Evolutionary conservation across 2,797 vertebrate species (phyloP).

Genomic region (Hybognathus amarus): DNA sequence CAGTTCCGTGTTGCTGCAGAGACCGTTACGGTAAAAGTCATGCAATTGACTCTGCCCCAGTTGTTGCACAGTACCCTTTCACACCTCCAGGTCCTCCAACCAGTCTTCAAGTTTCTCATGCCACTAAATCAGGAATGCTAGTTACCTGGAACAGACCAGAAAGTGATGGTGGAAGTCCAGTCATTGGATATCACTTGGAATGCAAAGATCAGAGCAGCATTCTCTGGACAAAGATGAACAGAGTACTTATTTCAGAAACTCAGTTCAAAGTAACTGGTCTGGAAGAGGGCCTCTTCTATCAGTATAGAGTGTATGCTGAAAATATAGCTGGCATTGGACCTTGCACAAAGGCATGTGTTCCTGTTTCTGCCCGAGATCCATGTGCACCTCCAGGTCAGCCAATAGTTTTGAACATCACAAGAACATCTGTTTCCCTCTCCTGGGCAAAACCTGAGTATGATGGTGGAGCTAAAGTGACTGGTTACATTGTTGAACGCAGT

Average conservation of each 20-base stretch:
- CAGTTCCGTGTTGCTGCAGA: slow-evolving; percentile 94
- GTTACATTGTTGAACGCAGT: slow-evolving; percentile 92
- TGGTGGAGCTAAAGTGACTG: slow-evolving; percentile 95
- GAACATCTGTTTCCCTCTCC: slow-evolving; percentile 89
- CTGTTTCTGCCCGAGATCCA: slow-evolving; percentile 91
- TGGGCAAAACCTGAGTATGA: slow-evolving; percentile 96
- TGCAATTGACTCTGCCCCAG: slow-evolving; percentile 82
- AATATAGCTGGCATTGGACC: slow-evolving; percentile 93
- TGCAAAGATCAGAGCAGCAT: slow-evolving; percentile 96
- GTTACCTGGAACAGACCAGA: slow-evolving; percentile 89
- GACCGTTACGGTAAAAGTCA: slow-evolving; percentile 93
- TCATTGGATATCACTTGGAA: slow-evolving; percentile 92
- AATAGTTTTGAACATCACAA: slow-evolving; percentile 92
- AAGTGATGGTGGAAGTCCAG: slow-evolving; percentile 87
- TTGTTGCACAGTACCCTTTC: slow-evolving; percentile 95
- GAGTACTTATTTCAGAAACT: slow-evolving; percentile 84
- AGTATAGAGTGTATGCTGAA: slow-evolving; percentile 91
- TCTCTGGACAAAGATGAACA: slow-evolving; percentile 94
- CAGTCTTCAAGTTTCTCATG: slow-evolving; percentile 82
- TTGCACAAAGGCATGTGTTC: slow-evolving; percentile 88
- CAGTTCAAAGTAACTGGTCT: slow-evolving; percentile 91
- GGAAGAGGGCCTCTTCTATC: slow-evolving; percentile 92
- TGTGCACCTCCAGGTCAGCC: slow-evolving; percentile 94
- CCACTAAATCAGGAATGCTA: slow-evolving; percentile 89
- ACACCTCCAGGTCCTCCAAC: slow-evolving; percentile 88